These are phyloP conservation scores for Amia ocellicauda DNA, from an alignment of 2,113 vertebrate genomes.

Conservation along the genomic window DNA sequence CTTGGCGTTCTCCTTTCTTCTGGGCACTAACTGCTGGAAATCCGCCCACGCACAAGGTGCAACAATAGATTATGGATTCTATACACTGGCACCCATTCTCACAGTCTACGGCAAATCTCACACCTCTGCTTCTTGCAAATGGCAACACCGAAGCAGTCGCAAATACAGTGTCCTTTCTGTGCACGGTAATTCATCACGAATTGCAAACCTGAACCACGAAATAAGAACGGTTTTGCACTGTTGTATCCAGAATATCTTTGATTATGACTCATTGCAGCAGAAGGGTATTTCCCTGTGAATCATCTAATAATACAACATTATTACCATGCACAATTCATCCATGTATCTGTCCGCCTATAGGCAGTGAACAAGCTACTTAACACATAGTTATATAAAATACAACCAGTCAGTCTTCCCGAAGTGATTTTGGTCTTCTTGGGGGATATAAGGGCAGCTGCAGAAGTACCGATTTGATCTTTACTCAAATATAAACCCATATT, in stretches of 20 bases:
- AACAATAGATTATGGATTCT: neutral
- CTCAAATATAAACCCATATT: too few species aligned
- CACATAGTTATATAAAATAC: neutral
- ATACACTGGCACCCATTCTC: neutral
- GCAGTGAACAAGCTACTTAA: neutral
- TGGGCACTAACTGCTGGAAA: conserved; percentile 4
- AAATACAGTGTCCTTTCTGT: neutral
- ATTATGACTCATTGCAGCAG: neutral
- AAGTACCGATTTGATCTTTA: neutral
- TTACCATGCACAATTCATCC: neutral
- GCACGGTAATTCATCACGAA: neutral
- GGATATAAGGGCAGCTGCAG: too few species aligned
- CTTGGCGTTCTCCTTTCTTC: neutral
- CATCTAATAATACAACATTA: neutral
- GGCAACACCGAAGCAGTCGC: neutral
- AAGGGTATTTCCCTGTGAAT: conserved; percentile 3
- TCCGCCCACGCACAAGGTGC: conserved; percentile 12
- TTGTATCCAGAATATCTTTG: conserved; percentile 3
- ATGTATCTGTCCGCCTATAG: neutral
- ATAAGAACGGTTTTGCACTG: neutral
- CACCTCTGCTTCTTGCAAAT: neutral
- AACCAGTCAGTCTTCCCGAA: neutral
- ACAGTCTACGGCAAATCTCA: neutral
- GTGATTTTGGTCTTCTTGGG: too few species aligned
- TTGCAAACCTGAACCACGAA: conserved; percentile 3